These are phyloP conservation scores for Arizona elegans DNA, from an alignment of 2,113 vertebrate genomes.

Conservation along the genomic window DNA sequence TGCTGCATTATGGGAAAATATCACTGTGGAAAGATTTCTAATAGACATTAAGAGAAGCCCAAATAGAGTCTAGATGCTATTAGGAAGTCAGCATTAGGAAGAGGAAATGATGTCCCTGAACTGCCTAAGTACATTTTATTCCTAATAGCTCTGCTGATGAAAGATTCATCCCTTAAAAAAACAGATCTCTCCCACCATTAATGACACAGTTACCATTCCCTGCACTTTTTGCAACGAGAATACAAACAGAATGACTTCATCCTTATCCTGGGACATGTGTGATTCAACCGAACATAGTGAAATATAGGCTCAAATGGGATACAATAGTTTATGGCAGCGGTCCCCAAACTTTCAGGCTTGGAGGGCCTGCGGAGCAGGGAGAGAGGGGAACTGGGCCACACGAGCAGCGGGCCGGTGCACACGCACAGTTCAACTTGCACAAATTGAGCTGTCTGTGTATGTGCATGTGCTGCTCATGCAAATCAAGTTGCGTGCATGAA, in stretches of 20 bases:
- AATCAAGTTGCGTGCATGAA: no score
- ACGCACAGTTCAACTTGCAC: no score
- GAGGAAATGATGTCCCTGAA: not conserved
- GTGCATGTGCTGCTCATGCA: no score
- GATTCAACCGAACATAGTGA: not conserved
- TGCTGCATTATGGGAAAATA: not conserved
- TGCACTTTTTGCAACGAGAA: slow-evolving; percentile 6
- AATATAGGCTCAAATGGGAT: slow-evolving; percentile 23
- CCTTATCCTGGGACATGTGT: not conserved
- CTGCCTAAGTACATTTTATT: not conserved
- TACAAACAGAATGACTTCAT: not conserved
- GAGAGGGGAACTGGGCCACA: no score
- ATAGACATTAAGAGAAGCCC: not conserved
- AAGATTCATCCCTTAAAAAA: not conserved
- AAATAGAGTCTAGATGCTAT: not conserved
- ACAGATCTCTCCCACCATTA: not conserved
- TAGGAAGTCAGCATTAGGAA: not conserved
- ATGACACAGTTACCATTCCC: not conserved
- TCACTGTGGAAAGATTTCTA: not conserved
- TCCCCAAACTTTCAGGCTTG: no score
- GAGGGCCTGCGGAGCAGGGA: no score
- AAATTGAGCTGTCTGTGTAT: no score
- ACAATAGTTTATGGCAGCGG: no score
- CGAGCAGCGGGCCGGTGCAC: accelerated
- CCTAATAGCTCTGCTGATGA: not conserved